Evolutionary conservation across 2,113 vertebrate species (phyloP).

Genomic region (Siniperca knerii): DNA sequence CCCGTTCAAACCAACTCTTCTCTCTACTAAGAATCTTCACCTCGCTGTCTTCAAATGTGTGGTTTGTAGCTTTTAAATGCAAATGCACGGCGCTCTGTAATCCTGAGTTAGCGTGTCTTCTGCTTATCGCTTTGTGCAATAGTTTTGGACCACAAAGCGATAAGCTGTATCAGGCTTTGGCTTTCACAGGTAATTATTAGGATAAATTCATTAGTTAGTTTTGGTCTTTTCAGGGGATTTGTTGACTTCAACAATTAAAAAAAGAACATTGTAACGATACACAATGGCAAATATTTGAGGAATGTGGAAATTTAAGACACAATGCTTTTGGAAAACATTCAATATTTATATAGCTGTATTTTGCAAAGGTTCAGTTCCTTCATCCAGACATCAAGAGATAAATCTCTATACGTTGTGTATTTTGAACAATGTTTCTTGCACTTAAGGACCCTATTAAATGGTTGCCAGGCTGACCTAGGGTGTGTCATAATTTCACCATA

Average conservation of each 20-base stretch:
- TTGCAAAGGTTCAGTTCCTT: background rate
- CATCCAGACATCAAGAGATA: background rate
- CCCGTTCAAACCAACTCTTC: too few relatives aligned
- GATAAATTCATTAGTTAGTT: background rate
- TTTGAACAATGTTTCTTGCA: background rate
- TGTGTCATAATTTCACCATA: slow-evolving; percentile 7
- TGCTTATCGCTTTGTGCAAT: too few relatives aligned
- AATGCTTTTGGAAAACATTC: background rate
- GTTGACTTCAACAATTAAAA: background rate
- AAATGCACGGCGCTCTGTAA: too few relatives aligned
- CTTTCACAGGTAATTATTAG: background rate
- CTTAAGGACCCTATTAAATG: background rate
- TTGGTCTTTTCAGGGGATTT: background rate
- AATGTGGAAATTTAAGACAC: background rate
- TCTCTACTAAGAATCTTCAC: too few relatives aligned
- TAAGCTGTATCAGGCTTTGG: background rate
- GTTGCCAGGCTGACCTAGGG: background rate
- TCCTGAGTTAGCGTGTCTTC: too few relatives aligned
- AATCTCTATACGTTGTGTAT: background rate
- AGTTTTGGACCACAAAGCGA: background rate
- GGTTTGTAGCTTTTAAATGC: too few relatives aligned
- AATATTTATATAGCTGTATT: background rate
- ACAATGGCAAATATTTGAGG: background rate
- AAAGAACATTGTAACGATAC: background rate
- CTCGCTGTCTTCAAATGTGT: too few relatives aligned